A percentile compares a stretch with the other conserved stretches of the same genome.
phyloP scores from a whole-genome alignment of 2,888 invertebrate genomes.

The Torymus texanus region DNA sequence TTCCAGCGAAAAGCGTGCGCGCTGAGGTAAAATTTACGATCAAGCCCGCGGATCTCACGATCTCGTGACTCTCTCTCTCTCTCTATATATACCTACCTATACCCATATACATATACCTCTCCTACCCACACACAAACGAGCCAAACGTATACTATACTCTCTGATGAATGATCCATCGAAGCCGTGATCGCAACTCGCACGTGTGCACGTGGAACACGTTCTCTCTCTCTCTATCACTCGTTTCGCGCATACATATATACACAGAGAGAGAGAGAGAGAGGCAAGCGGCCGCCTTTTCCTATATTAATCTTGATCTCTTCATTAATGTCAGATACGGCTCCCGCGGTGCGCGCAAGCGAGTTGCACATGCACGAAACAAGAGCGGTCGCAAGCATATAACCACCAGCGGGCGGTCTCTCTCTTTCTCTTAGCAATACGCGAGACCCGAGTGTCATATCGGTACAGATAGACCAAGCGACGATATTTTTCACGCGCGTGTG shows the following conservation, averaged over 20 bases:
- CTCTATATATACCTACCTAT: too few relatives aligned
- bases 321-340: constrained; percentile 60
- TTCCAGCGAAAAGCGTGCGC: constrained; percentile 14
- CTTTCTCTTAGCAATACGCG: too few relatives aligned
- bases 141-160: too few relatives aligned
- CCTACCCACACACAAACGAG: too few relatives aligned
- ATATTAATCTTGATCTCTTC: constrained; percentile 72
- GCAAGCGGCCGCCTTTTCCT: constrained; percentile 52
- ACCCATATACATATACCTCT: too few relatives aligned
- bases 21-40: background rate
- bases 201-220: constrained; percentile 25
- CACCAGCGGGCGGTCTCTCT: too few relatives aligned
- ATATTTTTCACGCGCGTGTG: constrained; percentile 16
- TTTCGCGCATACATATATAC: background rate
- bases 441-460: background rate
- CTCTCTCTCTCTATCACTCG: background rate
- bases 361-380: too few relatives aligned
- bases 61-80: too few relatives aligned
- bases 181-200: background rate
- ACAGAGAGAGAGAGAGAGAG: background rate
- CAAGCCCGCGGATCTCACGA: background rate
- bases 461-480: background rate
- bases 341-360: background rate
- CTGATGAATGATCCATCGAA: constrained; percentile 3
- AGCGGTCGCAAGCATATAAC: too few relatives aligned